Evolutionary conservation across 2,888 invertebrate species (phyloP).

Genomic region (Nomada fabriciana): DNA sequence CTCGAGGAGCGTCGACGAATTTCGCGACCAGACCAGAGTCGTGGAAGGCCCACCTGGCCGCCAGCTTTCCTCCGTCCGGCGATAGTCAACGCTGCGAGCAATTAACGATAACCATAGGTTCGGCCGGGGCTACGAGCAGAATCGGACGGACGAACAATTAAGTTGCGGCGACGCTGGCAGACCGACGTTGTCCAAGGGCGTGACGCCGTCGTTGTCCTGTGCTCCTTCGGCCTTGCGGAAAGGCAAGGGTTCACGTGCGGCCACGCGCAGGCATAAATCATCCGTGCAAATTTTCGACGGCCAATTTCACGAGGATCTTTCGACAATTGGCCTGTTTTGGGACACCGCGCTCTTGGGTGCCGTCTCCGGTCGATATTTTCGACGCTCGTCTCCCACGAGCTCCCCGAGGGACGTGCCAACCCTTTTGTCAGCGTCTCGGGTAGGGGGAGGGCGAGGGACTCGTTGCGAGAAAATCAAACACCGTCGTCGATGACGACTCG

Average conservation of each 20-base stretch:
- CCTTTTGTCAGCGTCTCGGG: no score
- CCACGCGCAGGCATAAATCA: conserved; percentile 54
- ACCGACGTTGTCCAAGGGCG: conserved; percentile 38
- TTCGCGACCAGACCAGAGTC: no score
- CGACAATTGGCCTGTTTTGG: conserved; percentile 19
- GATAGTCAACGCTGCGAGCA: conserved; percentile 17
- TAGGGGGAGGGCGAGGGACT: no score
- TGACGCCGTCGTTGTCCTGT: conserved; percentile 22
- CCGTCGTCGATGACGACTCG: no score
- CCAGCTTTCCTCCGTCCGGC: not conserved
- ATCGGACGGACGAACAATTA: conserved; percentile 38
- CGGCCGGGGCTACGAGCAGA: conserved; percentile 15
- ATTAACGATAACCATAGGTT: conserved; percentile 54
- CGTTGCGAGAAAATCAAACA: no score
- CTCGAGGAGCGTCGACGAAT: conserved; percentile 6
- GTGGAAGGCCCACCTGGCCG: conserved; percentile 15
- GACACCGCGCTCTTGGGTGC: not conserved
- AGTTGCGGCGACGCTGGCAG: conserved; percentile 39
- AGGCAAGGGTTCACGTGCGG: conserved; percentile 35
- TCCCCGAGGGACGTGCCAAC: no score
- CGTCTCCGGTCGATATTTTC: not conserved
- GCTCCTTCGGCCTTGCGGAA: conserved; percentile 1
- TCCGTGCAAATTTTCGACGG: conserved; percentile 7
- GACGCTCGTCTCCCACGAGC: no score
- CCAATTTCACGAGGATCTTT: conserved; percentile 23